Percentiles rank a stretch among this genome's conserved stretches.
Conservation (phyloP, 2,797 vertebrate genomes). For the Chaenodraco wilsoni region DNA sequence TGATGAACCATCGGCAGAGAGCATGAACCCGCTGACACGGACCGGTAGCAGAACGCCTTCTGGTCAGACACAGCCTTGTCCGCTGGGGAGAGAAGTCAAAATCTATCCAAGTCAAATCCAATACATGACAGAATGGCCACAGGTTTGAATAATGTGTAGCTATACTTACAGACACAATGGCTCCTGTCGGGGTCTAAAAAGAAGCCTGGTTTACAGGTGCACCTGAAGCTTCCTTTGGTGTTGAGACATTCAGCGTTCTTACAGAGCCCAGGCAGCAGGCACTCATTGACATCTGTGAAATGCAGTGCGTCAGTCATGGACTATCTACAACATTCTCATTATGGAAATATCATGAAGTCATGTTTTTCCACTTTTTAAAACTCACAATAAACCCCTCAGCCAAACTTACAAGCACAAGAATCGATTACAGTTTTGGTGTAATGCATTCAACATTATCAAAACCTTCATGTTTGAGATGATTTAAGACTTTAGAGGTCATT, state of each 20-base stretch:
- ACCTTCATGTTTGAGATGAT: slow-evolving; percentile 28
- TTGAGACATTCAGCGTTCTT: slow-evolving; percentile 84
- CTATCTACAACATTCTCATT: slow-evolving; percentile 5
- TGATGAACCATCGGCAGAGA: slow-evolving; percentile 80
- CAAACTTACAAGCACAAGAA: slow-evolving; percentile 20
- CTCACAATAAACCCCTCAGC: slow-evolving; percentile 28
- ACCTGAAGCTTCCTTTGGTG: slow-evolving; percentile 85
- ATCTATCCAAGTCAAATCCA: background rate
- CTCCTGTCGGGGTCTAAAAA: slow-evolving; percentile 82
- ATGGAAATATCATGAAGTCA: slow-evolving; percentile 46
- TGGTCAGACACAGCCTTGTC: slow-evolving; percentile 85
- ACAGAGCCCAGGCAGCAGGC: slow-evolving; percentile 81
- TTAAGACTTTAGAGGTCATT: slow-evolving; percentile 59
- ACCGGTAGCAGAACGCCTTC: slow-evolving; percentile 80
- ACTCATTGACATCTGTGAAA: slow-evolving; percentile 85
- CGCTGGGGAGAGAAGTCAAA: slow-evolving; percentile 65
- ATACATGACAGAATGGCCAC: background rate
- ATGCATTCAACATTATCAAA: slow-evolving; percentile 25
- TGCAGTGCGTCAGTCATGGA: slow-evolving; percentile 24
- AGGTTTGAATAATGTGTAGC: background rate
- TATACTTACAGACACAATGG: slow-evolving; percentile 84
- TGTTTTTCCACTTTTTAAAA: slow-evolving; percentile 38
- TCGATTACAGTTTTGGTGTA: slow-evolving; percentile 26
- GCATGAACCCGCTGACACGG: slow-evolving; percentile 68
- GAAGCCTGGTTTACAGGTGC: slow-evolving; percentile 81